A percentile compares a stretch with the other conserved stretches of the same genome.
Conservation (phyloP, 2,113 vertebrate species). For the Pterocles orientalis region DNA sequence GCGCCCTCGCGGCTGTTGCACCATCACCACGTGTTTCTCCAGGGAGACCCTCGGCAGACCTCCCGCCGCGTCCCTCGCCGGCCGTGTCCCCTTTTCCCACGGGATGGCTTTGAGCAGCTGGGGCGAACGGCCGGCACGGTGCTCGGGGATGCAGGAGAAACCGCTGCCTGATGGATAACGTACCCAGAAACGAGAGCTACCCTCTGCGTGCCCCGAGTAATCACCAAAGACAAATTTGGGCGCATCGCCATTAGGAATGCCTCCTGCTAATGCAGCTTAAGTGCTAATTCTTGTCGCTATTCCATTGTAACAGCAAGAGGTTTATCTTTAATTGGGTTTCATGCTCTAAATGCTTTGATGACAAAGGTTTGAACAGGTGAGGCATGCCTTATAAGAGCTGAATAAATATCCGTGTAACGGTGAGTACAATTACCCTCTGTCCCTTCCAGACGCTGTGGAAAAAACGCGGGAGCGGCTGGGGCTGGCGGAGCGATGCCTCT, state of each 20-base stretch:
- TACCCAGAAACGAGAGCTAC: neutral
- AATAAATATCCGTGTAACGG: neutral
- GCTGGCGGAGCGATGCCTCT: neutral
- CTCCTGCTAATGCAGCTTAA: constrained; percentile 63
- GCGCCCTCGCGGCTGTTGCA: too few relatives aligned
- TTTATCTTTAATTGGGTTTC: constrained; percentile 71
- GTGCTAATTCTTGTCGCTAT: constrained; percentile 68
- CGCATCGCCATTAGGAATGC: constrained; percentile 16
- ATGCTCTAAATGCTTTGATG: constrained; percentile 69
- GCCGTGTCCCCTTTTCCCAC: neutral
- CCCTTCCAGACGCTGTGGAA: neutral
- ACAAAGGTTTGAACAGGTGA: constrained; percentile 70
- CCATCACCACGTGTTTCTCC: neutral
- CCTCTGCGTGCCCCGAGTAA: neutral
- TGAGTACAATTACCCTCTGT: neutral
- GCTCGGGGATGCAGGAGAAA: neutral
- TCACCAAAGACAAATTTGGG: constrained; percentile 52
- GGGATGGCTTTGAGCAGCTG: neutral
- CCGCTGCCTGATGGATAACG: neutral
- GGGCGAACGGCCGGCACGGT: neutral
- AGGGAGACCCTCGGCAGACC: neutral
- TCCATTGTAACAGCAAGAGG: constrained; percentile 60
- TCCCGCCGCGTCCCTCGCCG: neutral
- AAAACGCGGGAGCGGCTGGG: neutral
- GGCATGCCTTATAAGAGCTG: constrained; percentile 24